Base-by-base conservation (phyloP, 1,140 invertebrate genomes). In the Bombus polaris region DNA sequence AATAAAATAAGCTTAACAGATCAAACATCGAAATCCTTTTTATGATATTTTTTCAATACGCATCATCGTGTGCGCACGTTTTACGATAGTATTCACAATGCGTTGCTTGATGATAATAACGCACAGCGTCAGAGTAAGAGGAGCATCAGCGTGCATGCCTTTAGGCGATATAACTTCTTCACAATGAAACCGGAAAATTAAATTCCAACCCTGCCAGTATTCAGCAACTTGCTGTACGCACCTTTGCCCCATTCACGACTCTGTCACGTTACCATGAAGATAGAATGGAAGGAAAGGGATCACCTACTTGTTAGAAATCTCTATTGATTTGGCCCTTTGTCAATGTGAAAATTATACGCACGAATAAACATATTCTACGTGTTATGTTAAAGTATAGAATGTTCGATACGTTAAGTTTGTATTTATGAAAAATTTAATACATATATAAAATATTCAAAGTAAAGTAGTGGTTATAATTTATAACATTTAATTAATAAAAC, bases 101-200 rank as follows among this genome's bases (percentile, higher is more conserved):
- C 78, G 47, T 86, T 86, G 59, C 44, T 68, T 44, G 71, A 65
- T 62, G 79, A 86, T 75, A 86, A 81, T 86, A 81, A 81, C 79
- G 72, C 71, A 62, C 59, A 57, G 28, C 79, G 13, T 6, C 76
- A 28, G 32, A 32, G 28, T 13, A 8, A 65, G 47, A 53, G 53
- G 37, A 44, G 39, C 65, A 47, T n/a, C 70, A 57, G 37, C 32
- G 37, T 70, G 28, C 39, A 73, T 57, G 66, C 75, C 88, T 82
- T 74, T 87, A 83, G 87, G 86, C 85, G 77, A 86, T 81, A 62
- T 87, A 92, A 92, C 88, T 92, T 88, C 77, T 72, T 85, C 80
- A 92, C 89, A 93, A 92, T 93, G 86, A 75, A 79, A 92, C 93
- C 92, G 92, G 93, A 93, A 93, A 93, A 93, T 93, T 93, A 93